Percentiles rank a stretch among this genome's conserved stretches.
These are phyloP conservation scores for Phymorhynchus buccinoides DNA, from an alignment of 1,140 invertebrate species.

Conservation along the genomic window DNA sequence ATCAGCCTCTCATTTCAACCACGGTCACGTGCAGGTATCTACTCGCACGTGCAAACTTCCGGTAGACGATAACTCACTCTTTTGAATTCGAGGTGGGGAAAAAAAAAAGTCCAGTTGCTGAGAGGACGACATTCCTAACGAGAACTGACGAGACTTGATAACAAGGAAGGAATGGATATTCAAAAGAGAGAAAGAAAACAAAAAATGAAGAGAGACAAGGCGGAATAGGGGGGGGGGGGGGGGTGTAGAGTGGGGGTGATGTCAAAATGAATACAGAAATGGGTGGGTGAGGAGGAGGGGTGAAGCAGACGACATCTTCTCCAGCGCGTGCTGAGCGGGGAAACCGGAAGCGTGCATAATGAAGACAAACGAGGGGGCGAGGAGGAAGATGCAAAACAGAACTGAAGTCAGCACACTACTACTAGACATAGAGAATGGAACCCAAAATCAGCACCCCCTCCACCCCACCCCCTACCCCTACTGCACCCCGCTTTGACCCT, in stretches of 20 bases:
- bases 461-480: not conserved
- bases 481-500: not conserved
- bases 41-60: too few relatives aligned
- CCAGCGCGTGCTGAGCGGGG: not conserved
- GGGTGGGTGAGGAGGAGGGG: not conserved
- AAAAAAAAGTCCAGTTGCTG: not conserved
- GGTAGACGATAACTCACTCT: too few relatives aligned
- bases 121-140: not conserved
- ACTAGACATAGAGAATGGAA: not conserved
- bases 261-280: too few relatives aligned
- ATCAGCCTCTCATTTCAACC: too few relatives aligned
- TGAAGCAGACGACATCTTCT: not conserved
- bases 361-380: not conserved
- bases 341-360: constrained; percentile 11
- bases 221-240: too few relatives aligned
- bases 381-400: constrained; percentile 7
- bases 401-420: not conserved
- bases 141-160: not conserved
- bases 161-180: not conserved
- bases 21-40: too few relatives aligned
- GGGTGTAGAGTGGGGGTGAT: too few relatives aligned
- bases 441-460: too few relatives aligned
- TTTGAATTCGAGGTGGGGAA: too few relatives aligned
- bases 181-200: too few relatives aligned
- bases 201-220: too few relatives aligned